Evolutionary conservation across 2,113 vertebrate genomes (phyloP).

Genomic region (Thamnaconus septentrionalis): DNA sequence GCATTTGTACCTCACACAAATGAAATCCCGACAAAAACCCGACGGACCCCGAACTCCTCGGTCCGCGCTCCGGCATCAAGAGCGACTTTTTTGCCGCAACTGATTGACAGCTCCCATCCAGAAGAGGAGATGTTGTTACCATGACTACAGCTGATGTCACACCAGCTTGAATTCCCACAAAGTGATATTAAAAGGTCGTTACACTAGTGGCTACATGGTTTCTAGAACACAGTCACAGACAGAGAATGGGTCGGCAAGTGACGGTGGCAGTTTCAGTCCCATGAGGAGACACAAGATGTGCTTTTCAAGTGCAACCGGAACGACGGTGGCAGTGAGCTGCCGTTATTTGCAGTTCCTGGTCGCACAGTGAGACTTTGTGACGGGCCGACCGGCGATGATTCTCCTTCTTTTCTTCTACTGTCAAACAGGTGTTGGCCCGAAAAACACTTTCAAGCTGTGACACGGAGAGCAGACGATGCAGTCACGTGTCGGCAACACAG

Average conservation of each 20-base stretch:
- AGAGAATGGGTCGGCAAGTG: conserved; percentile 18
- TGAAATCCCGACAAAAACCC: conserved; percentile 32
- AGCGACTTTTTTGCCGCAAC: no score
- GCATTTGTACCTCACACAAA: conserved; percentile 44
- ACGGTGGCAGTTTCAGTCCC: conserved; percentile 29
- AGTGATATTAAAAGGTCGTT: conserved; percentile 24
- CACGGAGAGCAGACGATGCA: conserved; percentile 49
- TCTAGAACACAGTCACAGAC: conserved; percentile 46
- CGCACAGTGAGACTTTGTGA: conserved; percentile 15
- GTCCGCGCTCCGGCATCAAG: no score
- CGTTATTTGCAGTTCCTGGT: conserved; percentile 66
- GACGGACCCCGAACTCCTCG: no score
- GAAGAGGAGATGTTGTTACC: conserved; percentile 42
- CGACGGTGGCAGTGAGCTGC: conserved; percentile 74
- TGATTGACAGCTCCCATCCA: conserved; percentile 40
- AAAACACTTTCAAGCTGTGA: conserved; percentile 59
- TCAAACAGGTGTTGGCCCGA: conserved; percentile 48
- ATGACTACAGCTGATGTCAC: conserved; percentile 59
- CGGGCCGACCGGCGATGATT: conserved; percentile 38
- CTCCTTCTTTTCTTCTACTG: conserved; percentile 44
- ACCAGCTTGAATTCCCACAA: conserved; percentile 8
- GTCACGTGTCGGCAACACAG: conserved; percentile 32
- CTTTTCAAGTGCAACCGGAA: conserved; percentile 60
- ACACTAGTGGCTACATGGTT: conserved; percentile 32
- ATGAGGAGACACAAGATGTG: conserved; percentile 56